Percentiles rank a stretch among this genome's conserved stretches.
phyloP scores from a whole-genome alignment of 2,797 vertebrate species.

The Petrocephalus sullivani region DNA sequence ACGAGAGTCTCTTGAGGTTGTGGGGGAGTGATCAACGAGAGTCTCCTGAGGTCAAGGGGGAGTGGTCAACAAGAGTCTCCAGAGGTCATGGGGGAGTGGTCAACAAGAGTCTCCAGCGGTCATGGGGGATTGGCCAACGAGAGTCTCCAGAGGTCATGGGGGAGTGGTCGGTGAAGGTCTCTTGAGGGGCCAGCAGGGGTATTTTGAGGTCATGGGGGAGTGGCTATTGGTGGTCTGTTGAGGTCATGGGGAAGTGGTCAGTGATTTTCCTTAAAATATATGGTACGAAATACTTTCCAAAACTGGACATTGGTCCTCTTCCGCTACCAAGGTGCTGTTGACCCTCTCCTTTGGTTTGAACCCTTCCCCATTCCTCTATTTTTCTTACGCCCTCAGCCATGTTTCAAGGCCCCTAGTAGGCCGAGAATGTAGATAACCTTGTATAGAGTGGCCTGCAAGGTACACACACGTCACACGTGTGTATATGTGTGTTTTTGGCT shows the following conservation, averaged over 20 bases:
- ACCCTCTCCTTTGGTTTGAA: not conserved
- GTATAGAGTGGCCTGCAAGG: slow-evolving; percentile 27
- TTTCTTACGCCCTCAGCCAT: slow-evolving; percentile 4
- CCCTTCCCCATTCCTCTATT: slow-evolving; percentile 5
- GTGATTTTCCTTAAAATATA: not conserved
- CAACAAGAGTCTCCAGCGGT: not conserved
- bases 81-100: not conserved
- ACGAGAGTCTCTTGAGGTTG: not conserved
- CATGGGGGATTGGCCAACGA: not conserved
- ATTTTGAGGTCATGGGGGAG: not conserved
- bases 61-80: not conserved
- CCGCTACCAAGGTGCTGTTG: slow-evolving; percentile 50
- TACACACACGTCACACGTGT: not conserved
- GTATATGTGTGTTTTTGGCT: not conserved
- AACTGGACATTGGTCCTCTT: slow-evolving; percentile 2
- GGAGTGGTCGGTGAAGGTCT: not conserved
- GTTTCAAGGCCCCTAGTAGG: slow-evolving; percentile 35
- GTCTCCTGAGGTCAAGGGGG: not conserved
- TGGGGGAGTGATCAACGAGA: not conserved
- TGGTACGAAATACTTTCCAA: not conserved
- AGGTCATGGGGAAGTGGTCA: not conserved
- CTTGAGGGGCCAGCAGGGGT: not conserved
- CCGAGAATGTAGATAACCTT: slow-evolving; percentile 24
- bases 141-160: not conserved
- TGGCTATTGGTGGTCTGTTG: not conserved